phyloP scores from a whole-genome alignment of 1,140 invertebrate species.

The Drosophila setifemur region DNA sequence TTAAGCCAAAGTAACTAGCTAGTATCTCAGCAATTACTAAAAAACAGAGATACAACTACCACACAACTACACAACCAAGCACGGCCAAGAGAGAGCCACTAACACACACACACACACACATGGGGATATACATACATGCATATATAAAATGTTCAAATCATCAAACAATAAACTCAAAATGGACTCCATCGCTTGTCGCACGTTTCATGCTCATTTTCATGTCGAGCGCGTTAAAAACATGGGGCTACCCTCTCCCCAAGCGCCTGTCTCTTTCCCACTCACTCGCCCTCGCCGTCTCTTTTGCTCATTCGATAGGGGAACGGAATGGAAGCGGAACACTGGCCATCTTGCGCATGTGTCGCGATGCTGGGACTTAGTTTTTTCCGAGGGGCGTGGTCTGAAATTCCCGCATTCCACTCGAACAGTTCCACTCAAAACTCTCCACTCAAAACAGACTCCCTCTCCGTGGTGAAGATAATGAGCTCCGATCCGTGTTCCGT shows the following conservation, averaged over 20 bases:
- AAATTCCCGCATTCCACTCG: slow-evolving; percentile 5
- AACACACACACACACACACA: slow-evolving; percentile 18
- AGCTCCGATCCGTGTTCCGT: slow-evolving; percentile 10
- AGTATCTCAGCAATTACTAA: slow-evolving; percentile 61
- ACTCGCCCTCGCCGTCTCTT: slow-evolving; percentile 5
- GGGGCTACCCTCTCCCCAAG: slow-evolving; percentile 27
- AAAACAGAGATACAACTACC: slow-evolving; percentile 60
- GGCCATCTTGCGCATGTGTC: slow-evolving; percentile 72
- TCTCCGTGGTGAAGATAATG: slow-evolving; percentile 57
- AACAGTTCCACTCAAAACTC: slow-evolving; percentile 17
- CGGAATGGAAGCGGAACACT: slow-evolving; percentile 50
- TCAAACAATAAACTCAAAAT: slow-evolving; percentile 83
- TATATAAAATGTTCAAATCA: slow-evolving; percentile 82
- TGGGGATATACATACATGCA: slow-evolving; percentile 14
- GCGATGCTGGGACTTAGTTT: background rate
- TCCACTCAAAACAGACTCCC: too few species aligned
- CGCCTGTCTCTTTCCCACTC: slow-evolving; percentile 5
- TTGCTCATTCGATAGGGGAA: slow-evolving; percentile 45
- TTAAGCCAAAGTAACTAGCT: slow-evolving; percentile 58
- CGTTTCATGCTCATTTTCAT: slow-evolving; percentile 81
- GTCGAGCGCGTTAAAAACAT: slow-evolving; percentile 76
- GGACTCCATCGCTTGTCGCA: slow-evolving; percentile 81
- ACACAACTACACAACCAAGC: slow-evolving; percentile 8
- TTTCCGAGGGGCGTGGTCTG: slow-evolving; percentile 43
- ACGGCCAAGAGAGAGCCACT: background rate